Conservation (phyloP, 1,140 invertebrate species). For the Samia ricini region DNA sequence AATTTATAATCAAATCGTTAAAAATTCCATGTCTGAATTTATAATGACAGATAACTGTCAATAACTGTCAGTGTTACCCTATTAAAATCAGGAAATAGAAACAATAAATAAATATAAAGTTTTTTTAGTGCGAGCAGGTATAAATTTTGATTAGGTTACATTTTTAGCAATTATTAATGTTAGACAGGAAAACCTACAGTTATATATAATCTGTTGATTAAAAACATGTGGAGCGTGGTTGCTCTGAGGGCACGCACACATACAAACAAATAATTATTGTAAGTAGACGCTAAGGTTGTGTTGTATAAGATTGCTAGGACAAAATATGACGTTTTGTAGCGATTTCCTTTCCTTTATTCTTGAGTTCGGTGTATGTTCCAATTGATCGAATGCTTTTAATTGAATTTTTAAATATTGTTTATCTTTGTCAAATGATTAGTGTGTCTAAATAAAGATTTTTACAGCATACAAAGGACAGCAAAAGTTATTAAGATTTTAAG, state of each 20-base stretch:
- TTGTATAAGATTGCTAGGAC: not conserved
- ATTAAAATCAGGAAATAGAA: slow-evolving; percentile 6
- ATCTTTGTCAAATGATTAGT: too few relatives aligned
- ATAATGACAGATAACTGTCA: not conserved
- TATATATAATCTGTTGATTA: slow-evolving; percentile 9
- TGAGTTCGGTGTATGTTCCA: too few relatives aligned
- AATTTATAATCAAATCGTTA: too few relatives aligned
- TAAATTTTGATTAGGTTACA: slow-evolving; percentile 3
- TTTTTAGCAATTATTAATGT: slow-evolving; percentile 6
- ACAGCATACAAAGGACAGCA: too few relatives aligned
- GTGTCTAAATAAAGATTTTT: too few relatives aligned
- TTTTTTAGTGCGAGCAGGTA: slow-evolving; percentile 4
- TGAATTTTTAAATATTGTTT: too few relatives aligned
- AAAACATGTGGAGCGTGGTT: slow-evolving; percentile 17
- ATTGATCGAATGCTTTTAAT: too few relatives aligned
- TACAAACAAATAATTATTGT: not conserved
- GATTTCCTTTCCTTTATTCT: too few relatives aligned
- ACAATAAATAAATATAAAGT: not conserved
- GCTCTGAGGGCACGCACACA: slow-evolving; percentile 6
- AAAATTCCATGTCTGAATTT: not conserved
- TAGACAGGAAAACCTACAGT: slow-evolving; percentile 10
- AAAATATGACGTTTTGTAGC: not conserved
- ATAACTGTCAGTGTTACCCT: not conserved
- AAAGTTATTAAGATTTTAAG: too few relatives aligned
- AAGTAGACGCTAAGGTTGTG: not conserved